Evolutionary conservation across 2,888 invertebrate species (phyloP), one percentile per base, ranked within the genome.

Genomic region (Clivina fossor): DNA sequence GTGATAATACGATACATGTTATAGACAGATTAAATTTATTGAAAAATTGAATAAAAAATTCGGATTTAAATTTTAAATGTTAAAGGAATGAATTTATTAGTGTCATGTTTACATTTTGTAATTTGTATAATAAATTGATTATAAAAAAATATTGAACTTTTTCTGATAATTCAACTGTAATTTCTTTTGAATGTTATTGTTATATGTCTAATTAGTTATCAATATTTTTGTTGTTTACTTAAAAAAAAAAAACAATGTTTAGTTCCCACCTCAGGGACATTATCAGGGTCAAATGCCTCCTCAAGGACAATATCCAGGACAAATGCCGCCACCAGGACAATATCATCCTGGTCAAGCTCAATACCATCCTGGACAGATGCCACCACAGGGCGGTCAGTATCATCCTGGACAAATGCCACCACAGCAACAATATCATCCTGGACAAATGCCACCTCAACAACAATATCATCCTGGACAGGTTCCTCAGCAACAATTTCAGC

Each of bases 361-460:
- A 43, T 57, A 58, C 26, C 61, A 60, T 13, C 59, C 51, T 5
- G 59, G 59, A 18, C 63, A 62, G 19, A 58, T 59, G 3, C 64
- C 55, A 26, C 47, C 63, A 19, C 61, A 56, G 18, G n/a, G n/a
- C n/a, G n/a, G 19, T 13, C 60, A 56, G 32, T 43, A 44, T 24
- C 63, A 63, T 54, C 66, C 61, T 24, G 64, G 62, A 18, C 66
- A 66, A 43, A 59, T 64, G 37, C 64, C 61, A 19, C 63, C 60
- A 37, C 62, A 51, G 24, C 59, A 51, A 1, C 60, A 62, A 43
- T 57, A 58, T 30, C 61, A 60, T 13, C 59, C 51, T 5, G 59
- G 59, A 18, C 63, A 62, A 20, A 58, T 59, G 3, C 64, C 55
- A 26, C 47, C 63, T 15, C 61, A 56, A 20, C 53, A 38, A 38